Conservation (phyloP, 2,888 invertebrate genomes). For the Hofmannophila pseudospretella region DNA sequence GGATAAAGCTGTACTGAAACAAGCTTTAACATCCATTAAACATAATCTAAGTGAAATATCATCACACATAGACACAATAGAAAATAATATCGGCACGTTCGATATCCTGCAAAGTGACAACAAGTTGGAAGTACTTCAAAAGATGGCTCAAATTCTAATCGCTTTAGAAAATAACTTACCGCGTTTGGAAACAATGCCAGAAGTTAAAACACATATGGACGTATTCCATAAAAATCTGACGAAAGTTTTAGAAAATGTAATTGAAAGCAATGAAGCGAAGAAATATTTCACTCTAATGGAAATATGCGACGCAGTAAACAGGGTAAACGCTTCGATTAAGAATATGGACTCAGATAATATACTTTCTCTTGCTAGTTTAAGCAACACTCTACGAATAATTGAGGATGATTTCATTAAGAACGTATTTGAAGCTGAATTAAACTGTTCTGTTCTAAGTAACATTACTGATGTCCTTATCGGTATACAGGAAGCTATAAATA, state of each 20-base stretch:
- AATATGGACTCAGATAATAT: conserved; percentile 41
- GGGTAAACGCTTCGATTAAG: conserved; percentile 50
- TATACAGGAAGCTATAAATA: conserved; percentile 51
- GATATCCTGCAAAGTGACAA: conserved; percentile 64
- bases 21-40: conserved; percentile 46
- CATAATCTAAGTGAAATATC: conserved; percentile 53
- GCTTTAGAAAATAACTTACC: conserved; percentile 58
- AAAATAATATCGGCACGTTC: conserved; percentile 49
- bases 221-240: conserved; percentile 72
- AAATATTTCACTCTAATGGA: conserved; percentile 59
- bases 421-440: conserved; percentile 51
- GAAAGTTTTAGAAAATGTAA: conserved; percentile 74
- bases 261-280: conserved; percentile 65
- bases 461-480: conserved; percentile 42
- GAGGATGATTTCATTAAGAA: conserved; percentile 45
- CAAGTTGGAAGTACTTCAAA: conserved; percentile 60
- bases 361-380: conserved; percentile 47
- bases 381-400: conserved; percentile 53
- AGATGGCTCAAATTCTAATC: conserved; percentile 67
- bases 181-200: conserved; percentile 39
- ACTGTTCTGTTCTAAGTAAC: conserved; percentile 44
- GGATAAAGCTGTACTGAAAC: conserved; percentile 42
- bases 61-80: conserved; percentile 41
- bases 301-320: conserved; percentile 57
- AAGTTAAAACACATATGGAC: conserved; percentile 45